A percentile compares a stretch with the other conserved stretches of the same genome.
These are phyloP conservation scores for Uria aalge DNA, from an alignment of 2,113 vertebrate genomes.

Conservation along the genomic window DNA sequence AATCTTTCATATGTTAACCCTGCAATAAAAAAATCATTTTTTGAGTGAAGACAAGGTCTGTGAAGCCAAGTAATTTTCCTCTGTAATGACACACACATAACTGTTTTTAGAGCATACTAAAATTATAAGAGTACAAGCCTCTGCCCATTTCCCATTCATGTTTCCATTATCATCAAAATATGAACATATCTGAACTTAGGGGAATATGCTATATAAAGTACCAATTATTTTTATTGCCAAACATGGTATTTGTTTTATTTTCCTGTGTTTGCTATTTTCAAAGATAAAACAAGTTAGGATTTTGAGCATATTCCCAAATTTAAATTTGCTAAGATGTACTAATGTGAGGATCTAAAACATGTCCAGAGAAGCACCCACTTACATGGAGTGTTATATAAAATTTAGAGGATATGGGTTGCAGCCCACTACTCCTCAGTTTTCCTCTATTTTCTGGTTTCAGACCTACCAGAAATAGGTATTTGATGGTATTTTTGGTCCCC, in stretches of 20 bases:
- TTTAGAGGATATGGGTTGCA: not conserved
- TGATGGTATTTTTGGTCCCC: conserved; percentile 2
- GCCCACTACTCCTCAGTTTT: not conserved
- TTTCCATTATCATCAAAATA: not conserved
- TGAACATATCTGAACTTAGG: not conserved
- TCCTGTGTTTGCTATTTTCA: not conserved
- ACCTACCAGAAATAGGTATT: not conserved
- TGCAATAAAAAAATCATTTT: not conserved
- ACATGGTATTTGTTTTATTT: not conserved
- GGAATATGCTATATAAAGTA: not conserved
- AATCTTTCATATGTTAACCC: not conserved
- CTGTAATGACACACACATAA: not conserved
- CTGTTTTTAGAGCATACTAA: not conserved
- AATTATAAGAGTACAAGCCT: not conserved
- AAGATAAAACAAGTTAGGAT: not conserved
- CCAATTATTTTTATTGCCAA: not conserved
- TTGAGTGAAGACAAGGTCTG: not conserved
- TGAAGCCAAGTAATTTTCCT: not conserved
- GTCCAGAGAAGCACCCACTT: not conserved
- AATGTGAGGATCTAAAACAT: not conserved
- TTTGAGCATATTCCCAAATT: not conserved
- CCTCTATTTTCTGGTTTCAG: not conserved
- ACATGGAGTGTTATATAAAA: not conserved
- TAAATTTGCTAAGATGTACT: not conserved
- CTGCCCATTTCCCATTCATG: not conserved